phyloP scores from a whole-genome alignment of 2,113 vertebrate genomes.

The Nibea coibor region DNA sequence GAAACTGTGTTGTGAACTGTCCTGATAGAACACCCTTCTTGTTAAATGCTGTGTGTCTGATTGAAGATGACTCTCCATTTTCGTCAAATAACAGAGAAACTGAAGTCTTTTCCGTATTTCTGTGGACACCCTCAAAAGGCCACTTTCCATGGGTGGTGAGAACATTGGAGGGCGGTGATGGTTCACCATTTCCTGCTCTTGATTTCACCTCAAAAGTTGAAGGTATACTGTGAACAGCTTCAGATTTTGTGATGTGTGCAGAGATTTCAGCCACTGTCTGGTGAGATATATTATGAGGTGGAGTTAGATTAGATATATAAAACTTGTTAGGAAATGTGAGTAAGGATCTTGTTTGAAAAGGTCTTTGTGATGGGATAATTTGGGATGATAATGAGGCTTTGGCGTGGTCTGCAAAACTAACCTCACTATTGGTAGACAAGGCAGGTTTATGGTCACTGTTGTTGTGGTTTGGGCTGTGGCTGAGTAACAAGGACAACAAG shows the following conservation, averaged over 20 bases:
- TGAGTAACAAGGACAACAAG: neutral
- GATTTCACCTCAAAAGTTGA: neutral
- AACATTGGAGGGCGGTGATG: neutral
- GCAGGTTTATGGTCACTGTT: neutral
- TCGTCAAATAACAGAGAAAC: conserved; percentile 31
- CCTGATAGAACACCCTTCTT: conserved; percentile 24
- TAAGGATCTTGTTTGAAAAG: conserved; percentile 35
- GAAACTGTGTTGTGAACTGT: conserved; percentile 29
- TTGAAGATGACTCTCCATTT: conserved; percentile 31
- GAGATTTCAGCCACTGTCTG: conserved; percentile 27
- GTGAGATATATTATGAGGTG: conserved; percentile 17
- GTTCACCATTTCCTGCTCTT: conserved; percentile 7
- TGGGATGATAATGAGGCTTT: neutral
- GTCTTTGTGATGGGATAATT: conserved; percentile 26
- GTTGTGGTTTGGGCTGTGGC: neutral
- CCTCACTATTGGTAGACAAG: neutral
- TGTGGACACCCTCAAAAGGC: conserved; percentile 6
- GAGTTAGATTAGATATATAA: conserved; percentile 7
- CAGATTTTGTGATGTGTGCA: conserved; percentile 22
- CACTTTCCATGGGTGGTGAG: conserved; percentile 2
- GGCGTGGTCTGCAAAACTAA: conserved; percentile 7
- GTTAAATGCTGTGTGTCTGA: conserved; percentile 28
- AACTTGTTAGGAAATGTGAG: conserved; percentile 1
- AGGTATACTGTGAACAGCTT: neutral
- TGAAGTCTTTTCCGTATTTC: conserved; percentile 19